Conservation (phyloP, 2,888 invertebrate species). For the Pammene aurita region DNA sequence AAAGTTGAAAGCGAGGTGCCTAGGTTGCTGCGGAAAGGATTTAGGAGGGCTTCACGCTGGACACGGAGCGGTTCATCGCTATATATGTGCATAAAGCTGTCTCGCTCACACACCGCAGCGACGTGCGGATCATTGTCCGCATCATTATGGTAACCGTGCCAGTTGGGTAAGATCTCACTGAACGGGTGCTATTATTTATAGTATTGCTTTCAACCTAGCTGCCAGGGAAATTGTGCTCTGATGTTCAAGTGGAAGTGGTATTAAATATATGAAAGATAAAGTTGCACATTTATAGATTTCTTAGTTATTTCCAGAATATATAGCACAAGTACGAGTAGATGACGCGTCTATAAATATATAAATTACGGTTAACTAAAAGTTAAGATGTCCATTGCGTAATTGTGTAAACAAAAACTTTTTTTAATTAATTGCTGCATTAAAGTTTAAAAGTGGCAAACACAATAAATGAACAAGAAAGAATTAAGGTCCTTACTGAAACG, state of each 20-base stretch:
- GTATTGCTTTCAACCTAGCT: conserved; percentile 40
- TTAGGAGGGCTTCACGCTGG: too few relatives aligned
- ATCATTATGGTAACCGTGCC: neutral
- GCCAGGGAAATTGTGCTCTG: conserved; percentile 28
- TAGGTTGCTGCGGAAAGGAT: conserved; percentile 41
- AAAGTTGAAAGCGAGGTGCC: conserved; percentile 61
- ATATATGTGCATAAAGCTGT: too few relatives aligned
- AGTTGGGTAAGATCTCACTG: conserved; percentile 25
- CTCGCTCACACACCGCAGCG: too few relatives aligned
- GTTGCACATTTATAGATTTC: neutral
- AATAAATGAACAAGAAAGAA: conserved; percentile 54
- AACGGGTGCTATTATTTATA: conserved; percentile 13
- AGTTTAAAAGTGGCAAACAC: conserved; percentile 66
- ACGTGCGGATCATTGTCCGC: too few relatives aligned
- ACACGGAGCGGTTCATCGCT: too few relatives aligned
- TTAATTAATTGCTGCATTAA: conserved; percentile 25
- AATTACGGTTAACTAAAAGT: conserved; percentile 62
- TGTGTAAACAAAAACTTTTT: conserved; percentile 12
- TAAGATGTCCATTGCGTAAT: too few relatives aligned
- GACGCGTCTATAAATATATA: conserved; percentile 53
- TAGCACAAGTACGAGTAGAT: conserved; percentile 53
- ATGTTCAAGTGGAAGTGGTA: conserved; percentile 11
- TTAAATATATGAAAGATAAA: neutral
- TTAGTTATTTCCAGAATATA: conserved; percentile 39
- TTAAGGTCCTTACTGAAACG: conserved; percentile 40